phyloP scores from a whole-genome alignment of 1,140 invertebrate species.

The Rhagoletis pomonella region DNA sequence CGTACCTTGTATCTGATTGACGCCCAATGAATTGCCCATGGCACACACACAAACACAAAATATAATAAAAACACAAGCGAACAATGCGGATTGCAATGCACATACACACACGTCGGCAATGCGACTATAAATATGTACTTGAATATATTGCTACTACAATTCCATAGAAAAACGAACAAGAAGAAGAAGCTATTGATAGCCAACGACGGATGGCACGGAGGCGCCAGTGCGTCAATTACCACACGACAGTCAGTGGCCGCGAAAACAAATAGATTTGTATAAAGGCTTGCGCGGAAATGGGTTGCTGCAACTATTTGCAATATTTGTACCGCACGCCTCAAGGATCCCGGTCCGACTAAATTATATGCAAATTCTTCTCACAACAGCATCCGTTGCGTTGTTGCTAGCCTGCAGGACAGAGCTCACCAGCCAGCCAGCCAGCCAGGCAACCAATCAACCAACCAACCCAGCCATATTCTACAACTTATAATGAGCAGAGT shows the following conservation, averaged over 20 bases:
- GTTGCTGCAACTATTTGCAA: neutral
- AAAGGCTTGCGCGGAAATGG: neutral
- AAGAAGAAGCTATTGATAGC: neutral
- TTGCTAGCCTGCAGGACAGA: neutral
- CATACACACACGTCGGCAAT: neutral
- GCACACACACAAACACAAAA: neutral
- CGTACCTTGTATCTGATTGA: constrained; percentile 69
- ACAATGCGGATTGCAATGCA: neutral
- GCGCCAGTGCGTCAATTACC: neutral
- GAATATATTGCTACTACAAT: neutral
- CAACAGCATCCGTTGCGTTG: neutral
- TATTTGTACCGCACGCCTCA: constrained; percentile 33
- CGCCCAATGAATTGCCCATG: constrained; percentile 70
- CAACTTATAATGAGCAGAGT: constrained; percentile 19
- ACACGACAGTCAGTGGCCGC: neutral
- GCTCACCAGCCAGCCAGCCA: too few relatives aligned
- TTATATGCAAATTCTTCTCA: constrained; percentile 2
- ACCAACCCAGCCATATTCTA: neutral
- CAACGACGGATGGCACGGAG: neutral
- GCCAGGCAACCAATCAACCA: too few relatives aligned
- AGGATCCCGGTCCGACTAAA: constrained; percentile 29
- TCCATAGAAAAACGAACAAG: neutral
- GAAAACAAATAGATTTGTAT: neutral
- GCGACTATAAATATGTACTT: neutral
- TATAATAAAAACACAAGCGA: neutral